phyloP scores from a whole-genome alignment of 2,888 invertebrate species.

The Drosophila eohydei region DNA sequence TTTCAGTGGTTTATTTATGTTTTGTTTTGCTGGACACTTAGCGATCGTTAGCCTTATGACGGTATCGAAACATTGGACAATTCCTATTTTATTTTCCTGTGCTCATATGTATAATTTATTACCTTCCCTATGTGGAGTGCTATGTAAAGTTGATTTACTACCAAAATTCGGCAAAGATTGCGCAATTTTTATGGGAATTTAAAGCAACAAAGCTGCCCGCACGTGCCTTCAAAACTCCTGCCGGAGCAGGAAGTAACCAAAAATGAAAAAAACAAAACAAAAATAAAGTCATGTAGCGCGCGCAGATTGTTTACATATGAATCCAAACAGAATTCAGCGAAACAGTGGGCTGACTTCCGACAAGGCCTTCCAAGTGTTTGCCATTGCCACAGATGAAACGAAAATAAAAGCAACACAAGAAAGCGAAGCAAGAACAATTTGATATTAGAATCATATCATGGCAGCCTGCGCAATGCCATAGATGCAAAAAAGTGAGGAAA shows the following conservation, averaged over 20 bases:
- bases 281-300: constrained; percentile 1
- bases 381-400: neutral
- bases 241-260: neutral
- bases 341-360: constrained; percentile 20
- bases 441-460: constrained; percentile 20
- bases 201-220: constrained; percentile 18
- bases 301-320: constrained; percentile 44
- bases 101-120: constrained; percentile 51
- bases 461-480: neutral
- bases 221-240: constrained; percentile 8
- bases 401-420: constrained; percentile 12
- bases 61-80: constrained; percentile 40
- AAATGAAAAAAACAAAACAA: neutral
- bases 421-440: neutral
- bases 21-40: constrained; percentile 45
- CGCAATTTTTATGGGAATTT: constrained; percentile 30
- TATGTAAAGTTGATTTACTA: constrained; percentile 51
- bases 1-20: constrained; percentile 46
- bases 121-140: constrained; percentile 18
- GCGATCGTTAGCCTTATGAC: constrained; percentile 39
- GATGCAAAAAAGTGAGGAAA: neutral
- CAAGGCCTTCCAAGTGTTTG: constrained; percentile 14
- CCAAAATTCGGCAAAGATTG: constrained; percentile 33
- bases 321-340: constrained; percentile 31
- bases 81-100: neutral